These are phyloP conservation scores for Schrankia costaestrigalis DNA, from an alignment of 2,888 invertebrate species.

Conservation along the genomic window DNA sequence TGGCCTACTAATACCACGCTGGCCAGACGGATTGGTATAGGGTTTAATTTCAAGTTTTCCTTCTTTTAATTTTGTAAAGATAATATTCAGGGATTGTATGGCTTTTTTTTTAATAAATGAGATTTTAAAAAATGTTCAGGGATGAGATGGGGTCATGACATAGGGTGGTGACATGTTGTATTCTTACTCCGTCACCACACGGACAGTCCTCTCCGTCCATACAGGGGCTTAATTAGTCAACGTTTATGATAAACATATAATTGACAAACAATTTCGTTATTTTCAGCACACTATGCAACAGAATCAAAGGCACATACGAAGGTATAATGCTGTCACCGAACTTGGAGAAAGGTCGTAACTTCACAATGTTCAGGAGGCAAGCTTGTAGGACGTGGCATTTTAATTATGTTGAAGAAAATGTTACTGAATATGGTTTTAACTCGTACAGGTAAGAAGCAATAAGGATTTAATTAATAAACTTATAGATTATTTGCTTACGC, in stretches of 20 bases:
- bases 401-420: constrained; percentile 38
- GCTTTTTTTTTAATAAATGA: neutral
- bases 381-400: constrained; percentile 87
- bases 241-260: neutral
- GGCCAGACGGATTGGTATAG: too few species aligned
- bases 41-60: too few species aligned
- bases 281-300: constrained; percentile 83
- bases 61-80: too few species aligned
- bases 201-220: too few species aligned
- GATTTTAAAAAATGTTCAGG: neutral
- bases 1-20: too few species aligned
- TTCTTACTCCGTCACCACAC: too few species aligned
- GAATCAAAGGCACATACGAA: constrained; percentile 85
- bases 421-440: constrained; percentile 72
- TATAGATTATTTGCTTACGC: too few species aligned
- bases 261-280: neutral
- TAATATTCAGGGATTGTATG: too few species aligned
- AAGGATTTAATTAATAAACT: too few species aligned
- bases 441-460: constrained; percentile 81
- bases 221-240: too few species aligned
- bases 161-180: too few species aligned
- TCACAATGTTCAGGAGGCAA: constrained; percentile 87
- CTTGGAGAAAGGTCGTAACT: constrained; percentile 69
- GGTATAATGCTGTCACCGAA: constrained; percentile 86
- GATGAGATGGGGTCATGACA: too few species aligned